phyloP scores from a whole-genome alignment of 2,797 vertebrate species.

The Galaxias olidus region DNA sequence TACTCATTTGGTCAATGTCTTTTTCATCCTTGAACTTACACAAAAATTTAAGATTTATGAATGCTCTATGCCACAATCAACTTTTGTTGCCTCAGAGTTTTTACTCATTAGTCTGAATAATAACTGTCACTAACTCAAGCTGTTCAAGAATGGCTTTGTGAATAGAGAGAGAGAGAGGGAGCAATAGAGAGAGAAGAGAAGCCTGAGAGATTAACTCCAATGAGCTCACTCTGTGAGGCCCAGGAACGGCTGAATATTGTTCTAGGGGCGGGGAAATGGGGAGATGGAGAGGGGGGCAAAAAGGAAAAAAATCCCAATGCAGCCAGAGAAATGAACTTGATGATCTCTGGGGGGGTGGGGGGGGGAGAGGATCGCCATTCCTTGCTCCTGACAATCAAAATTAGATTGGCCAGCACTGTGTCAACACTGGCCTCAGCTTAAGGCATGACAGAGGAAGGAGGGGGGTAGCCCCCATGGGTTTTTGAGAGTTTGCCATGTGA shows the following conservation, averaged over 20 bases:
- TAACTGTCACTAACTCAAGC: conserved; percentile 82
- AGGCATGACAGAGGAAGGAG: conserved; percentile 68
- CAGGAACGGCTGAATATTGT: conserved; percentile 81
- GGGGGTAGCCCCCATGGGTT: conserved; percentile 66
- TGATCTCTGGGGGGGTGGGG: conserved; percentile 73
- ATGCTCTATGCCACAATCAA: conserved; percentile 64
- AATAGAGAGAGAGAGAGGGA: conserved; percentile 56
- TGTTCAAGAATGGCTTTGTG: conserved; percentile 77
- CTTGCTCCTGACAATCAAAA: conserved; percentile 79
- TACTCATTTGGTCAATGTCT: conserved; percentile 45
- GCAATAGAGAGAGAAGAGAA: conserved; percentile 47
- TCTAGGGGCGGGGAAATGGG: conserved; percentile 73
- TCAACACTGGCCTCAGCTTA: conserved; percentile 76
- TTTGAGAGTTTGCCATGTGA: conserved; percentile 81
- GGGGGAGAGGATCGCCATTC: conserved; percentile 60
- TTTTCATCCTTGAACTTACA: conserved; percentile 16
- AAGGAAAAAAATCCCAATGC: conserved; percentile 65
- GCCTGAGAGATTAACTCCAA: conserved; percentile 79
- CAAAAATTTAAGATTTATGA: conserved; percentile 67
- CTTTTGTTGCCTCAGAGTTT: conserved; percentile 75
- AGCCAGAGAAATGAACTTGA: conserved; percentile 82
- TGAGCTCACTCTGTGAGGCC: conserved; percentile 81
- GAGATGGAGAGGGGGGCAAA: conserved; percentile 29
- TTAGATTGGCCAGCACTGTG: conserved; percentile 82
- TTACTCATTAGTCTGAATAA: conserved; percentile 81